Evolutionary conservation across 2,797 vertebrate species (phyloP), one percentile per base, ranked within the genome.

Genomic region (Pteropus rufus): DNA sequence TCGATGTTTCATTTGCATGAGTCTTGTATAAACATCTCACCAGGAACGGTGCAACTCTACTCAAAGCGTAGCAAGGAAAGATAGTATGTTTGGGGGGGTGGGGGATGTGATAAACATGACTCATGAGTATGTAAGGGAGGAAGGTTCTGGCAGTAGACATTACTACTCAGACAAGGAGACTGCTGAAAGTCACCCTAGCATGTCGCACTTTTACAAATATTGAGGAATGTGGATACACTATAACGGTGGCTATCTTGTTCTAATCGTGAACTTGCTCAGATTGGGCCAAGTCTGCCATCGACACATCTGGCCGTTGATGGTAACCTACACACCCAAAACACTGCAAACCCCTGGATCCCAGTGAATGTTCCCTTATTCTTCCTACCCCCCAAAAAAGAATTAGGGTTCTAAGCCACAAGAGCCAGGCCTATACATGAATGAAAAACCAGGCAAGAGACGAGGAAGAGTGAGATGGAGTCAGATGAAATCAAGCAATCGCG

Each of bases 221-320:
- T 14, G 8, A 29, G 29, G n/a, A 2, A 7, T 5, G 0, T 1
- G 19, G 19, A 15, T 3, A 21, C 3, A 0, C 12, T 16, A 0
- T 11, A 0, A 16, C 0, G 14, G 24, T 10, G 56, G 23, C 49
- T 10, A 0, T 11, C 58, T 39, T 19, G 0, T 10, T 9, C 23
- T 62, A 34, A 54, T 3, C 16, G 0, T 84, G 11, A 29, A 44
- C 49, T 10, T 39, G 29, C 49, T 89, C 24, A 3, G 3, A 44
- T 34, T 16, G 44, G 62, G 58, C n/a, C 4, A 10, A n/a, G 26
- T 24, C 26, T n/a, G 36, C 65, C 46, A 12, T 31, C 49, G 7
- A 41, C 64, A 64, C 11, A 26, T 34, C 54, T 49, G 67, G 39
- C 65, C 52, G 80, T 54, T 31, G 29, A 29, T 31, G 21, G 23